A percentile compares a stretch with the other conserved stretches of the same genome.
phyloP scores from a whole-genome alignment of 2,888 invertebrate genomes.

The Cheilosia impressa region DNA sequence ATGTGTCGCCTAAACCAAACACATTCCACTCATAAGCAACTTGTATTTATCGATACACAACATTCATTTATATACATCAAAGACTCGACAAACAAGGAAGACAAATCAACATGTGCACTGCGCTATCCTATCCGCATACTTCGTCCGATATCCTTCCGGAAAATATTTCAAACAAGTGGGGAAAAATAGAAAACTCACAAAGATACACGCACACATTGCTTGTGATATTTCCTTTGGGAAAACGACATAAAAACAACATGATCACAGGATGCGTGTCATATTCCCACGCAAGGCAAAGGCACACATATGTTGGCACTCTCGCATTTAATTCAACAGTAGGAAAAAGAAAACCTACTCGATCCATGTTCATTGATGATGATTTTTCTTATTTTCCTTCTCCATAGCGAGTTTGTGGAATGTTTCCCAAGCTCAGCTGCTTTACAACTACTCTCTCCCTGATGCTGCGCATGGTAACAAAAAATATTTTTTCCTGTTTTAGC shows the following conservation, averaged over 20 bases:
- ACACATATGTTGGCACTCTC: slow-evolving; percentile 34
- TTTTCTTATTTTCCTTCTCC: slow-evolving; percentile 26
- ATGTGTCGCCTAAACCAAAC: slow-evolving; percentile 19
- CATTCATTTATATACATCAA: slow-evolving; percentile 39
- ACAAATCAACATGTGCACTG: slow-evolving; percentile 31
- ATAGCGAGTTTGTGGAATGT: slow-evolving; percentile 8
- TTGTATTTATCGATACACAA: slow-evolving; percentile 44
- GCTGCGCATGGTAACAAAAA: slow-evolving; percentile 24
- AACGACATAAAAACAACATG: slow-evolving; percentile 20
- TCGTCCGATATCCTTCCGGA: slow-evolving; percentile 55
- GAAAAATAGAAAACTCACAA: slow-evolving; percentile 6
- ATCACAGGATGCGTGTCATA: slow-evolving; percentile 63
- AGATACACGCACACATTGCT: slow-evolving; percentile 11
- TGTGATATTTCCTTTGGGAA: slow-evolving; percentile 48
- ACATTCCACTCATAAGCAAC: slow-evolving; percentile 19
- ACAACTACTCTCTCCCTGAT: neutral
- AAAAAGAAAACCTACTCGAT: slow-evolving; percentile 36
- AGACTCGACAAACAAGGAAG: slow-evolving; percentile 14
- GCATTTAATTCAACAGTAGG: slow-evolving; percentile 53
- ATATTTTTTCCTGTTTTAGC: slow-evolving; percentile 12
- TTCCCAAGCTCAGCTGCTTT: slow-evolving; percentile 29
- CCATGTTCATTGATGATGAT: slow-evolving; percentile 39
- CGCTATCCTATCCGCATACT: slow-evolving; percentile 9
- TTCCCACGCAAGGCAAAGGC: slow-evolving; percentile 64
- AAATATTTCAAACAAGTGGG: slow-evolving; percentile 38